phyloP scores from a whole-genome alignment of 1,140 invertebrate genomes.

The Neodiprion fabricii region DNA sequence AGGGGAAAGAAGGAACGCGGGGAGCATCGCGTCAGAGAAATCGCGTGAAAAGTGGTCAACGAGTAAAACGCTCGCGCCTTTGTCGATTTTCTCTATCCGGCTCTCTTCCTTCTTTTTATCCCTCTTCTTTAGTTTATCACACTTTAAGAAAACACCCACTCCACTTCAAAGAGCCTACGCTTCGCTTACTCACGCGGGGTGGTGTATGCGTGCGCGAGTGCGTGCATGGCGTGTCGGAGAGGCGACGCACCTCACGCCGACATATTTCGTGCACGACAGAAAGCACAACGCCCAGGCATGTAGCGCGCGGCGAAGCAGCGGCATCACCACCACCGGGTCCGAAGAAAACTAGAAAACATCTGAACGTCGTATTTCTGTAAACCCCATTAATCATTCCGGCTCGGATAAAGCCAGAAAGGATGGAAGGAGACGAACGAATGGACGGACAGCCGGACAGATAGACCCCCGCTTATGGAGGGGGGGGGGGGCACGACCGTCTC shows the following conservation, averaged over 20 bases:
- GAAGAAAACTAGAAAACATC: constrained; percentile 30
- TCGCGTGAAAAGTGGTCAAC: background rate
- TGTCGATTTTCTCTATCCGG: too few relatives aligned
- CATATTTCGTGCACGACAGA: constrained; percentile 19
- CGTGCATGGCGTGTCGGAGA: too few relatives aligned
- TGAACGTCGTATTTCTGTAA: constrained; percentile 11
- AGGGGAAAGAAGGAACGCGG: constrained; percentile 17
- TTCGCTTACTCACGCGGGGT: too few relatives aligned
- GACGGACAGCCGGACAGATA: constrained; percentile 29
- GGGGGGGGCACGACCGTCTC: constrained; percentile 9
- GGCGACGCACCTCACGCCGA: too few relatives aligned
- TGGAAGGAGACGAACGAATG: constrained; percentile 41
- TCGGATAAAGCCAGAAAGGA: constrained; percentile 41
- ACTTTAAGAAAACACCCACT: background rate
- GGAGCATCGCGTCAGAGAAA: constrained; percentile 36
- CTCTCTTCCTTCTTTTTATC: too few relatives aligned
- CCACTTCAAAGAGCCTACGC: background rate
- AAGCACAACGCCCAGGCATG: background rate
- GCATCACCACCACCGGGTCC: constrained; percentile 1
- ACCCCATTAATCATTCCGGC: constrained; percentile 43
- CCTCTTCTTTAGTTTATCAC: too few relatives aligned
- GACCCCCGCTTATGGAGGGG: background rate
- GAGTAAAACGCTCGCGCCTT: background rate
- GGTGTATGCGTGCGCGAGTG: too few relatives aligned
- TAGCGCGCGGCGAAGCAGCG: background rate